Percentiles rank a stretch among this genome's conserved stretches.
Conservation (phyloP, 2,888 invertebrate species). For the Stratiomys singularior region DNA sequence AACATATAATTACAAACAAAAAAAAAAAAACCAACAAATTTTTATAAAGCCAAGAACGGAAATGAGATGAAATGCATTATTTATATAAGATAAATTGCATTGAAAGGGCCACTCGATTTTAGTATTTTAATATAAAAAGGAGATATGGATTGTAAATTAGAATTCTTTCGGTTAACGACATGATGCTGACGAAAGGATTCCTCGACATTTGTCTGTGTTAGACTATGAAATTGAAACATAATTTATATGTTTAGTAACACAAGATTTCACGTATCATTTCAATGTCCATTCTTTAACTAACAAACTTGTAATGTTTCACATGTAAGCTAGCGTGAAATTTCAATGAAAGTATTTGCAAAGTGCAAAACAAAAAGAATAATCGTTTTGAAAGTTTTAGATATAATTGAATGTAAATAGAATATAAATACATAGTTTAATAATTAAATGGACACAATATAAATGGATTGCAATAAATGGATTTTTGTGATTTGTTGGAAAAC, state of each 20-base stretch:
- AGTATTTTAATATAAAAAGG: not conserved
- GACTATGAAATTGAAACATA: too few species aligned
- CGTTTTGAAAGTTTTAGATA: not conserved
- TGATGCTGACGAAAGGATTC: not conserved
- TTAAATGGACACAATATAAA: conserved; percentile 19
- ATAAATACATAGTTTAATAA: conserved; percentile 34
- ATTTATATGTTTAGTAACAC: too few species aligned
- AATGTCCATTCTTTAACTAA: too few species aligned
- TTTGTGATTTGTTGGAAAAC: conserved; percentile 10
- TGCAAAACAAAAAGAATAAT: not conserved
- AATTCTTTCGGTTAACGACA: not conserved
- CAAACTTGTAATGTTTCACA: not conserved
- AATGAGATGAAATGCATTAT: not conserved
- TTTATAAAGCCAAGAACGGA: not conserved
- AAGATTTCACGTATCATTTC: too few species aligned
- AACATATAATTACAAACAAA: too few species aligned
- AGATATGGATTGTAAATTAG: not conserved
- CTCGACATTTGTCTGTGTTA: too few species aligned
- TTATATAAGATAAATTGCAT: not conserved
- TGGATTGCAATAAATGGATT: conserved; percentile 34
- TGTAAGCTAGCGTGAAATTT: conserved; percentile 18
- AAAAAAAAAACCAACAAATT: too few species aligned
- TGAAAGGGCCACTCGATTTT: not conserved
- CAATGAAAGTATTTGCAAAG: conserved; percentile 22
- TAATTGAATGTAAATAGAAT: conserved; percentile 26